A percentile compares a stretch with the other conserved stretches of the same genome.
These are phyloP conservation scores for Exephanes ischioxanthus DNA, from an alignment of 2,888 invertebrate genomes.

Conservation along the genomic window DNA sequence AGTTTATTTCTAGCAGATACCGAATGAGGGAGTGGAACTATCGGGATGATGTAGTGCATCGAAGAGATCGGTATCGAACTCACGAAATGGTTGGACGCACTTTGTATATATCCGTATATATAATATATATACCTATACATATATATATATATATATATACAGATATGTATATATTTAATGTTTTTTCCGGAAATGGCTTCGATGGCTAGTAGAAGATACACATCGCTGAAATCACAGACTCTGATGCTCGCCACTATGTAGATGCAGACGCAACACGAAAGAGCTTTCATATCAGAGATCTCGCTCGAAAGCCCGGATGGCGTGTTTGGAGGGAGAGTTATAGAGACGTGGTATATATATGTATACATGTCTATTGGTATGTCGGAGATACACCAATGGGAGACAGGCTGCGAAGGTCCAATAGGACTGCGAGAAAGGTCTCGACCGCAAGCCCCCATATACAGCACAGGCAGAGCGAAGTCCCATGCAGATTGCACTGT, in stretches of 20 bases:
- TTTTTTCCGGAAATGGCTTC: background rate
- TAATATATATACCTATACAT: slow-evolving; percentile 1
- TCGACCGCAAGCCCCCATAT: background rate
- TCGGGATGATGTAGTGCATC: slow-evolving; percentile 28
- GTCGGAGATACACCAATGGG: slow-evolving; percentile 49
- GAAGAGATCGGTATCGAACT: slow-evolving; percentile 34
- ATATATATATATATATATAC: background rate
- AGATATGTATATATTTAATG: background rate
- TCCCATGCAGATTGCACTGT: slow-evolving; percentile 5
- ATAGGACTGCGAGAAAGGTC: slow-evolving; percentile 20
- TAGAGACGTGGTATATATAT: background rate
- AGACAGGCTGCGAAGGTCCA: slow-evolving; percentile 41
- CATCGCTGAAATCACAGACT: slow-evolving; percentile 36
- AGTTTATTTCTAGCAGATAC: slow-evolving; percentile 10
- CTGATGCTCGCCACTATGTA: slow-evolving; percentile 40
- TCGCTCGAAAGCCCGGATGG: slow-evolving; percentile 39
- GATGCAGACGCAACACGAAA: slow-evolving; percentile 52
- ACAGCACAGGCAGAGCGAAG: background rate
- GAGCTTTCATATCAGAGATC: slow-evolving; percentile 56
- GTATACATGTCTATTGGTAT: slow-evolving; percentile 22
- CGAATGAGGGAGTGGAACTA: slow-evolving; percentile 34
- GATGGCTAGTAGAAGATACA: slow-evolving; percentile 27
- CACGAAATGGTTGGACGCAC: background rate
- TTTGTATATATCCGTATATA: background rate
- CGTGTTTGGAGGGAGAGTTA: background rate